A percentile compares a stretch with the other conserved stretches of the same genome.
Evolutionary conservation across 2,888 invertebrate species (phyloP).

Genomic region (Cartodere bifasciata): DNA sequence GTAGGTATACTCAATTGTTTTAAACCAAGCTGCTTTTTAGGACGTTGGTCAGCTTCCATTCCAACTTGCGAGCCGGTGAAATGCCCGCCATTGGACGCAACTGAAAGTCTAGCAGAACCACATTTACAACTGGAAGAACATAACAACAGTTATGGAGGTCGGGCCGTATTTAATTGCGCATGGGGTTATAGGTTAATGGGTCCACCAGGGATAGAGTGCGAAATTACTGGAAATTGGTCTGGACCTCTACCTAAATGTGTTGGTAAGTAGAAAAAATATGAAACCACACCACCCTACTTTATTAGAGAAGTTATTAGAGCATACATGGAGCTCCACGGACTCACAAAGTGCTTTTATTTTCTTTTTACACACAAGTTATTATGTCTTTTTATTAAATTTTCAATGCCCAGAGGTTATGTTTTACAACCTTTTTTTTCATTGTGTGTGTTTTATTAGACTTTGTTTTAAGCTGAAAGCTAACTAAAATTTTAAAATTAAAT

Average conservation of each 20-base stretch:
- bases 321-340: no score
- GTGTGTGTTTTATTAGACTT: no score
- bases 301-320: no score
- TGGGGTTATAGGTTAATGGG: slow-evolving; percentile 73
- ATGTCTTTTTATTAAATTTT: no score
- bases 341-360: no score
- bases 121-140: slow-evolving; percentile 64
- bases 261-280: slow-evolving; percentile 40
- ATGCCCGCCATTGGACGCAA: slow-evolving; percentile 57
- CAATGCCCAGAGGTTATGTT: no score
- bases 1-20: no score
- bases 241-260: slow-evolving; percentile 62
- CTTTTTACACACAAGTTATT: no score
- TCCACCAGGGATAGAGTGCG: slow-evolving; percentile 66
- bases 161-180: slow-evolving; percentile 69
- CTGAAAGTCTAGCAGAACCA: slow-evolving; percentile 51
- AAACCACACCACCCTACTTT: no score
- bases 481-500: no score
- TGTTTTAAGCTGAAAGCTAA: no score
- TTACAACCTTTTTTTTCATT: no score
- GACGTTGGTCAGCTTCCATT: slow-evolving; percentile 63
- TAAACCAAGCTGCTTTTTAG: slow-evolving; percentile 37
- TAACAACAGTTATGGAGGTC: slow-evolving; percentile 70
- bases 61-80: slow-evolving; percentile 67
- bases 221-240: slow-evolving; percentile 68